These are phyloP conservation scores for Oncorhynchus keta DNA, from an alignment of 2,113 vertebrate genomes.

Conservation along the genomic window DNA sequence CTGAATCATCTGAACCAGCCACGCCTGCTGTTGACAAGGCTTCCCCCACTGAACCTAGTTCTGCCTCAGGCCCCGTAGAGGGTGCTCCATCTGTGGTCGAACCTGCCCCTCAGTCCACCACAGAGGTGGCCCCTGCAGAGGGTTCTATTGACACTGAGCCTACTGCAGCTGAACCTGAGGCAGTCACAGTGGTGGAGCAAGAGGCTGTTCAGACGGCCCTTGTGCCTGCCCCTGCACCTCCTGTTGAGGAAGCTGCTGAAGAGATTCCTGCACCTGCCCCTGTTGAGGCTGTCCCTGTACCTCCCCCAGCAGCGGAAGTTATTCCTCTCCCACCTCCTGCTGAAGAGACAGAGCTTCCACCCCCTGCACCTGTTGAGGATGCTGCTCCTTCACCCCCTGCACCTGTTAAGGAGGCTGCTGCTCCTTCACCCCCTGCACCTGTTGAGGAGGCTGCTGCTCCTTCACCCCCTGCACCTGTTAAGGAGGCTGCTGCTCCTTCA, in stretches of 20 bases:
- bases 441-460: too few relatives aligned
- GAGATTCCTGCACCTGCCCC: neutral
- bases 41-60: neutral
- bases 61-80: neutral
- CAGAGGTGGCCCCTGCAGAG: neutral
- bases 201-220: neutral
- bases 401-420: neutral
- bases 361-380: neutral
- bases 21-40: neutral
- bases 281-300: neutral
- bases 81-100: neutral
- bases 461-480: too few relatives aligned
- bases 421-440: neutral
- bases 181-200: neutral
- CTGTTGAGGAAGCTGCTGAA: slow-evolving; percentile 4
- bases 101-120: neutral
- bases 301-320: neutral
- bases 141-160: neutral
- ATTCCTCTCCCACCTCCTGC: neutral
- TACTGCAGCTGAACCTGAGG: neutral
- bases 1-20: neutral
- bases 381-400: neutral
- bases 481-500: too few relatives aligned
- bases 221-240: neutral
- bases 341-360: neutral